Conservation (phyloP, 2,113 vertebrate genomes). For the Motacilla tschutschensis region DNA sequence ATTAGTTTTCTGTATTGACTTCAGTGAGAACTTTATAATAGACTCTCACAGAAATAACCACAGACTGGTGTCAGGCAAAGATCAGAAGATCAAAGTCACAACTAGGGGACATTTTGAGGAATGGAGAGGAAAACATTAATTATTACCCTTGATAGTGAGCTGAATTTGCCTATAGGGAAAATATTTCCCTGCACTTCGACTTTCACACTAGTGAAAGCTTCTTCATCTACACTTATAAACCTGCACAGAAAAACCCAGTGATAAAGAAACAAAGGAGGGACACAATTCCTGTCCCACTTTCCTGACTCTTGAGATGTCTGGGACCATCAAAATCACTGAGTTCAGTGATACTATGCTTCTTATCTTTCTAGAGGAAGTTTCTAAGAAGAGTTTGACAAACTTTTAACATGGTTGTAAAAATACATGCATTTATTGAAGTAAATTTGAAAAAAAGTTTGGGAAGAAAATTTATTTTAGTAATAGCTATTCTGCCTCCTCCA, state of each 20-base stretch:
- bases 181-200: neutral
- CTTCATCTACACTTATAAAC: neutral
- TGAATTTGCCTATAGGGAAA: neutral
- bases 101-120: neutral
- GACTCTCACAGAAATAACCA: neutral
- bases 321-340: neutral
- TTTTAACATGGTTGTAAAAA: neutral
- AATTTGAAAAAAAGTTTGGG: neutral
- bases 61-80: neutral
- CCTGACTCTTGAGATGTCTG: neutral
- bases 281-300: neutral
- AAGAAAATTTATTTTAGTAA: neutral
- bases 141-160: neutral
- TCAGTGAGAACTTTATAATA: neutral
- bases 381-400: neutral
- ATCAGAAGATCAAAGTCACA: neutral
- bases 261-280: neutral
- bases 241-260: neutral
- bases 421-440: neutral
- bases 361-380: neutral
- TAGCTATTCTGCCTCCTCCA: neutral
- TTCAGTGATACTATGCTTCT: neutral
- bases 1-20: neutral
- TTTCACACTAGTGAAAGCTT: neutral
- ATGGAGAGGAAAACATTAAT: neutral